These are phyloP conservation scores for Spodoptera frugiperda DNA, from an alignment of 1,140 invertebrate genomes.

Conservation along the genomic window DNA sequence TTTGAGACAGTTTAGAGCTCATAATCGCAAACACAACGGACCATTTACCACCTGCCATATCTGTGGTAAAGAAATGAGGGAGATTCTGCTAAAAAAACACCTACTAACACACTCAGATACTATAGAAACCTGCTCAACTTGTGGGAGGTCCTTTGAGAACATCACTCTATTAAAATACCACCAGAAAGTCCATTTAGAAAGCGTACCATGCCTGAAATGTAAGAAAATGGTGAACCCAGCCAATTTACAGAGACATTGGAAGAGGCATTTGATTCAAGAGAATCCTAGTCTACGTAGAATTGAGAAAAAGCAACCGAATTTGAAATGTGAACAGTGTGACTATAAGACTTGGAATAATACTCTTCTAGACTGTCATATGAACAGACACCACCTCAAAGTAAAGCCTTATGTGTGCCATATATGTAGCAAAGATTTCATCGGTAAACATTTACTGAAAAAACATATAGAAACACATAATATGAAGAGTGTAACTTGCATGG, in stretches of 20 bases:
- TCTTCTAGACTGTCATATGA: conserved; percentile 57
- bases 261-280: conserved; percentile 5
- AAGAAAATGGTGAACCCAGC: conserved; percentile 51
- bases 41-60: conserved; percentile 3
- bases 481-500: conserved; percentile 41
- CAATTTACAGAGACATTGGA: conserved; percentile 53
- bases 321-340: conserved; percentile 48
- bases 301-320: conserved; percentile 18
- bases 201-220: conserved; percentile 49
- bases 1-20: conserved; percentile 19
- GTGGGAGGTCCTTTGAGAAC: conserved; percentile 50
- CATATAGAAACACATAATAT: conserved; percentile 53
- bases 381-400: conserved; percentile 59
- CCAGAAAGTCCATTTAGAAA: conserved; percentile 49
- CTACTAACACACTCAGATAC: conserved; percentile 41
- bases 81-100: conserved; percentile 7
- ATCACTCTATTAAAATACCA: conserved; percentile 43
- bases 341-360: conserved; percentile 49
- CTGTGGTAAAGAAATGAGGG: conserved; percentile 30
- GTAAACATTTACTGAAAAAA: conserved; percentile 48
- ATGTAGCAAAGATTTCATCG: conserved; percentile 56
- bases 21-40: conserved; percentile 4
- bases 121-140: conserved; percentile 50
- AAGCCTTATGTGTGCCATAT: conserved; percentile 57
- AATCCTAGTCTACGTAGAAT: background rate